Evolutionary conservation across 1,140 invertebrate genomes (phyloP), one percentile per base, ranked within the genome.

Genomic region (Philaenus spumarius): DNA sequence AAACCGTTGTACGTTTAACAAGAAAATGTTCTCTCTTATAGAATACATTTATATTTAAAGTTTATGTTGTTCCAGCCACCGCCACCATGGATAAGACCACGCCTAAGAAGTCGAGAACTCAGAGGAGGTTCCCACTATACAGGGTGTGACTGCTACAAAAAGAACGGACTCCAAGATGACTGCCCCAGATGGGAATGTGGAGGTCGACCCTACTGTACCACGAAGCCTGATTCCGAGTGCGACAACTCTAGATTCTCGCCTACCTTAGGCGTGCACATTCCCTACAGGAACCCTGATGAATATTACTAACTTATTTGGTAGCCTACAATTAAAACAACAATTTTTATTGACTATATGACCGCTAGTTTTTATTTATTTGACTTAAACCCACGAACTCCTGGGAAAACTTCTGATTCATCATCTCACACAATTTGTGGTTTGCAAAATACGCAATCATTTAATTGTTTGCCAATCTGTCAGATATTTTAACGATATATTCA

Each of bases 131-230:
- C 82, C 48, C 76, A 86, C 67, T 80, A 84, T 61, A 80, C 79
- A 54, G 81, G 79, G 53, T 88, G 86, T 62, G 80, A 86, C 59
- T 89, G 86, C 64, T 82, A 85, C 48, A 85, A 81, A 63, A 77
- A 83, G n/a, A 87, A 88, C 70, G 86, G 86, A 1, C 69, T 89
- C 2, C 86, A 88, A 69, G 85, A 88, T 65, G 80, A 84, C 55
- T 89, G 86, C 63, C 78, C 80, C 20, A 73, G 86, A 22, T 79
- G 75, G 30, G 78, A 83, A 52, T 88, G 86, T 64, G 80, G 80
- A 58, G 84, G 84, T 23, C 72, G 80, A 48, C 82, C 84, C 0
- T 77, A 80, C 20, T 87, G 85, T 63, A 71, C 85, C 66, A 81
- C 78, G n/a, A 76, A 82, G 63, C 78, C 85, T 1, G 80, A 81